Evolutionary conservation across 2,797 vertebrate genomes (phyloP).

Genomic region (Chanos chanos): DNA sequence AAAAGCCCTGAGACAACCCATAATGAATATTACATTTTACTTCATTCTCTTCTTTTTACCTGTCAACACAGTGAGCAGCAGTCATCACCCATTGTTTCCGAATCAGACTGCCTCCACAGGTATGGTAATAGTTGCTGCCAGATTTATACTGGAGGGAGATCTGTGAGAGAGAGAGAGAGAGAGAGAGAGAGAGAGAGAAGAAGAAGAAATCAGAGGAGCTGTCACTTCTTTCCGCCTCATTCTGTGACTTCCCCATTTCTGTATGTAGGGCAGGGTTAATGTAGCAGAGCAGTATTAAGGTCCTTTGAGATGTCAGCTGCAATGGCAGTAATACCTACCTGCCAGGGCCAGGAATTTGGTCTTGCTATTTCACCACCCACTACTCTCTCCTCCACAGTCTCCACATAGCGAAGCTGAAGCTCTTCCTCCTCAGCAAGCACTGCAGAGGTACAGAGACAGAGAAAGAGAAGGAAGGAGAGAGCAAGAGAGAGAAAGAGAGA

Average conservation of each 20-base stretch:
- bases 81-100: constrained; percentile 81
- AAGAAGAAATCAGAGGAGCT: not conserved
- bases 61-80: constrained; percentile 85
- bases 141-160: constrained; percentile 83
- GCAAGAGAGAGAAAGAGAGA: too few relatives aligned
- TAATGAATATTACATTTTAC: too few relatives aligned
- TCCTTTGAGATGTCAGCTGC: too few relatives aligned
- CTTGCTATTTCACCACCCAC: constrained; percentile 67
- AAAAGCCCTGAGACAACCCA: too few relatives aligned
- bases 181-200: too few relatives aligned
- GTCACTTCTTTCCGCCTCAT: too few relatives aligned
- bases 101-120: constrained; percentile 85
- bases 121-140: constrained; percentile 70
- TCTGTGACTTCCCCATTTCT: too few relatives aligned
- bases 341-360: constrained; percentile 74
- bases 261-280: too few relatives aligned
- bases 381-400: constrained; percentile 57
- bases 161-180: constrained; percentile 65
- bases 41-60: too few relatives aligned
- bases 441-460: constrained; percentile 33
- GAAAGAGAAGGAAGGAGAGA: too few relatives aligned
- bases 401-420: too few relatives aligned
- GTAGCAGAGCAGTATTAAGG: too few relatives aligned
- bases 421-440: constrained; percentile 65
- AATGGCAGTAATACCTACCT: constrained; percentile 55